Evolutionary conservation across 2,888 invertebrate species (phyloP).

Genomic region (Protonemura montana): DNA sequence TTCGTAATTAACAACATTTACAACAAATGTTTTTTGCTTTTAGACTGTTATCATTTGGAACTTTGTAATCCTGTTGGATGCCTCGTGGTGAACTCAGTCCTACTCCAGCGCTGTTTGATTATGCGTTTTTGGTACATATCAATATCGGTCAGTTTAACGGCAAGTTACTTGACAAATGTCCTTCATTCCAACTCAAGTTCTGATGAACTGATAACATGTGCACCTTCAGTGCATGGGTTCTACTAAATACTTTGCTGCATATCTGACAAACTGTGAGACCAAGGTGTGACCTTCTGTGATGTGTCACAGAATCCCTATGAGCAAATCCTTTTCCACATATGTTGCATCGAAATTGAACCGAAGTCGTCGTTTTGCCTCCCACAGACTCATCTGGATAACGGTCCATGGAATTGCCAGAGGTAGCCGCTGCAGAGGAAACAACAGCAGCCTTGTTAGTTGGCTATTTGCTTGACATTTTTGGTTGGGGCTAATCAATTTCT

Average conservation of each 20-base stretch:
- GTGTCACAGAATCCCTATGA: slow-evolving; percentile 68
- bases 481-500: not conserved
- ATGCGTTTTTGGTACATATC: no score
- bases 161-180: no score
- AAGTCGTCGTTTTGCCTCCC: slow-evolving; percentile 1
- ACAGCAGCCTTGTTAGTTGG: slow-evolving; percentile 14
- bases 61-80: no score
- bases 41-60: no score
- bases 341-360: slow-evolving; percentile 63
- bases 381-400: not conserved
- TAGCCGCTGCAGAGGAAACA: slow-evolving; percentile 41
- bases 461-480: not conserved
- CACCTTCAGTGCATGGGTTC: slow-evolving; percentile 53
- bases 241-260: slow-evolving; percentile 68
- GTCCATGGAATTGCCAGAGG: not conserved
- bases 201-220: slow-evolving; percentile 52
- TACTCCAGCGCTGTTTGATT: no score
- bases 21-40: no score
- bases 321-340: slow-evolving; percentile 69
- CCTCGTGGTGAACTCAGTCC: no score
- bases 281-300: slow-evolving; percentile 69
- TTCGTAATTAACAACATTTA: no score
- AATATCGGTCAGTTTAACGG: no score
- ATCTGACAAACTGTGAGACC: slow-evolving; percentile 71
- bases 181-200: not conserved